These are phyloP conservation scores for Perizoma flavofasciatum DNA, from an alignment of 2,888 invertebrate genomes.

Conservation along the genomic window DNA sequence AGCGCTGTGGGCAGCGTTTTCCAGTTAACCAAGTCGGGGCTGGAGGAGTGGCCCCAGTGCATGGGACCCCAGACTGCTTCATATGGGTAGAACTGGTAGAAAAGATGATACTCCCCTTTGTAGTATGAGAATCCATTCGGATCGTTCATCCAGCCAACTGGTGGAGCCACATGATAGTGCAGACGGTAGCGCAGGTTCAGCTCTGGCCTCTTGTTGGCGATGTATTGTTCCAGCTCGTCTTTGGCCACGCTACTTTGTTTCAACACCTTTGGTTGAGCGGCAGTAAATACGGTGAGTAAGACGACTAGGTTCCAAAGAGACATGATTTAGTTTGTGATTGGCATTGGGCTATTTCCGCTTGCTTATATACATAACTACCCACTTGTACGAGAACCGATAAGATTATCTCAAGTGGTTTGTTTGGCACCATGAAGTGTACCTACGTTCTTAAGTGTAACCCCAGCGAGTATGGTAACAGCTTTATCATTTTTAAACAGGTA, in stretches of 20 bases:
- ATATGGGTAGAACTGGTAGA: conserved; percentile 81
- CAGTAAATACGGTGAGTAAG: conserved; percentile 43
- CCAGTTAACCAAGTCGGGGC: conserved; percentile 79
- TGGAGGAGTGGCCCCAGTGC: conserved; percentile 82
- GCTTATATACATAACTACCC: conserved; percentile 19
- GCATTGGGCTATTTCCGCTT: conserved; percentile 5
- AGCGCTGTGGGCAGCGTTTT: conserved; percentile 74
- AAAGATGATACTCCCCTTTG: conserved; percentile 79
- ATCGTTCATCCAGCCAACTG: conserved; percentile 84
- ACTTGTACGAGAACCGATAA: conserved; percentile 29
- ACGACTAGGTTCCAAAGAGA: conserved; percentile 23
- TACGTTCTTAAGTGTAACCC: conserved; percentile 1
- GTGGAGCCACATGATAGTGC: conserved; percentile 69
- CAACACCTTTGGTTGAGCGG: conserved; percentile 40
- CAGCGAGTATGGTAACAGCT: neutral
- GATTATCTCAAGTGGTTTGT: conserved; percentile 38
- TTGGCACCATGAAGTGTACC: conserved; percentile 19
- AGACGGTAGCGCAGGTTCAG: conserved; percentile 66
- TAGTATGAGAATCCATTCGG: conserved; percentile 82
- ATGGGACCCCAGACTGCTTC: conserved; percentile 74
- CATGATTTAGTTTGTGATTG: conserved; percentile 25
- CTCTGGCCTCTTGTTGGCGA: conserved; percentile 55
- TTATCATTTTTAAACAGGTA: conserved; percentile 7
- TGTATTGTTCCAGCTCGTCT: conserved; percentile 62
- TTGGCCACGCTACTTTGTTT: conserved; percentile 45